phyloP scores from a whole-genome alignment of 2,113 vertebrate species.

The Perca flavescens region DNA sequence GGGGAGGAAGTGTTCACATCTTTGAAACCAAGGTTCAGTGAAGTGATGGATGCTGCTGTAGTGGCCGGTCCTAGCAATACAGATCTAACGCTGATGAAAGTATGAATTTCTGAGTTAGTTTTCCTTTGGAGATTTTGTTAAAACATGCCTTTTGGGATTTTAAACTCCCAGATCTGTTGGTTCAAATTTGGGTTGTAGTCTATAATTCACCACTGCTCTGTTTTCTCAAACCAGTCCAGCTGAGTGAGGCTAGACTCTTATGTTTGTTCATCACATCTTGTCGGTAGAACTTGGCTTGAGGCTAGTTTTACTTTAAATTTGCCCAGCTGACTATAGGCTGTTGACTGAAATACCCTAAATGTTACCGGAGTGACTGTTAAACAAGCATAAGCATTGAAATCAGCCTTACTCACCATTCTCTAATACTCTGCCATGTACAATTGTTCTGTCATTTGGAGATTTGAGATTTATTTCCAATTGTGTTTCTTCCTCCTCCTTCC shows the following conservation, averaged over 20 bases:
- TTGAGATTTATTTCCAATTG: not conserved
- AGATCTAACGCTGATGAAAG: conserved; percentile 13
- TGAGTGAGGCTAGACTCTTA: not conserved
- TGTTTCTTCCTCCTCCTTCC: not conserved
- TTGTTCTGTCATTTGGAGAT: not conserved
- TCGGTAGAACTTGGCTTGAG: not conserved
- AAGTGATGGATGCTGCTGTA: conserved; percentile 13
- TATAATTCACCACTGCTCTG: not conserved
- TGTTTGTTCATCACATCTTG: not conserved
- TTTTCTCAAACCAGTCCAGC: not conserved
- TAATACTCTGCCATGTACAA: not conserved
- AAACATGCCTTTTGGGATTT: not conserved
- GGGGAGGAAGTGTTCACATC: conserved; percentile 19
- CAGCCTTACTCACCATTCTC: no score
- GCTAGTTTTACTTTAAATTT: not conserved
- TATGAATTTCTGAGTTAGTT: not conserved
- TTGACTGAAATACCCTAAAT: not conserved
- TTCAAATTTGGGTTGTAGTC: not conserved
- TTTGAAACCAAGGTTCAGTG: conserved; percentile 32
- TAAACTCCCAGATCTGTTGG: not conserved
- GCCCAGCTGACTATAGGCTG: not conserved
- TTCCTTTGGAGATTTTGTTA: not conserved
- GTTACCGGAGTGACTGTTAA: not conserved
- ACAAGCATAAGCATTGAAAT: no score
- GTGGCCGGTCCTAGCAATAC: not conserved